Evolutionary conservation across 2,888 invertebrate genomes (phyloP).

Genomic region (Spisula solida): DNA sequence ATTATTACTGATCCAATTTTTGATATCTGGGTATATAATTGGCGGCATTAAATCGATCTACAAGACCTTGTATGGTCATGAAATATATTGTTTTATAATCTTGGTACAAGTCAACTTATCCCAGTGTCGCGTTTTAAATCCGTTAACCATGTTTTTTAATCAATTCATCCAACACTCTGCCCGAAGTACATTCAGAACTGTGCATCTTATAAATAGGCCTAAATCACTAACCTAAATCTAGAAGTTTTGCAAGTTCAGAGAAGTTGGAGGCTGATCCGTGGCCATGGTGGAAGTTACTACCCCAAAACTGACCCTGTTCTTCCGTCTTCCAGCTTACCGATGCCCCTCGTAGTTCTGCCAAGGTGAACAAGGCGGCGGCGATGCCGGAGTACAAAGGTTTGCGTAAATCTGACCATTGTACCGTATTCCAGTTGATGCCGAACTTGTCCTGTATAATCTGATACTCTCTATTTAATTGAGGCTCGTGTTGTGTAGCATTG

Average conservation of each 20-base stretch:
- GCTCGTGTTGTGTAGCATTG: constrained; percentile 63
- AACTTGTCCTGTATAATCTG: constrained; percentile 68
- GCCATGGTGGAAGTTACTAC: constrained; percentile 54
- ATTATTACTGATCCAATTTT: too few relatives aligned
- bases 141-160: too few relatives aligned
- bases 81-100: too few relatives aligned
- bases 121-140: too few relatives aligned
- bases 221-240: constrained; percentile 70
- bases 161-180: too few relatives aligned
- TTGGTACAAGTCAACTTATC: too few relatives aligned
- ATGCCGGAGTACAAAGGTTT: constrained; percentile 81
- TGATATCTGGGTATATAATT: too few relatives aligned
- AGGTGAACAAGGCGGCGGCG: constrained; percentile 75
- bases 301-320: constrained; percentile 76
- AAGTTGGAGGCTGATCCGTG: constrained; percentile 72
- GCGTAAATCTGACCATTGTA: constrained; percentile 75
- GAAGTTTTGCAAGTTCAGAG: constrained; percentile 65
- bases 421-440: constrained; percentile 76
- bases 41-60: too few relatives aligned
- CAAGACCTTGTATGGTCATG: too few relatives aligned
- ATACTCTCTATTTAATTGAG: constrained; percentile 54
- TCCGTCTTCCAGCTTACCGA: constrained; percentile 71
- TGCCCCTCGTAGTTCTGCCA: constrained; percentile 19
- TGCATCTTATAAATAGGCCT: too few relatives aligned
- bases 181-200: too few relatives aligned